phyloP scores from a whole-genome alignment of 1,140 invertebrate genomes.

The Capitella teleta region DNA sequence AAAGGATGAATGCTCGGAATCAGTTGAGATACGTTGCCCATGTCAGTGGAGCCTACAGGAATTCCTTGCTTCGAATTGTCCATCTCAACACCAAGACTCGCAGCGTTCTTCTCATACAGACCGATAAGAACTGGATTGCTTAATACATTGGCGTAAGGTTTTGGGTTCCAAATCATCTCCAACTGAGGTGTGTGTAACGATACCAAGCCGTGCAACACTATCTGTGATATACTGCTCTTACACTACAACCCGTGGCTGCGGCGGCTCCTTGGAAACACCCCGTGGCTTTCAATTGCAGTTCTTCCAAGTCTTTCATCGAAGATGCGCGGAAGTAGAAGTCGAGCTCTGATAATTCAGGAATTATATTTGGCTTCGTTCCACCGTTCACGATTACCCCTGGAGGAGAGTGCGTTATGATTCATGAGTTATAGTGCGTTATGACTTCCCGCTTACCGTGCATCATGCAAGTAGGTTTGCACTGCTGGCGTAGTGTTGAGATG shows the following conservation, averaged over 20 bases:
- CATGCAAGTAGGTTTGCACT: conserved; percentile 18
- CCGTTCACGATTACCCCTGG: conserved; percentile 37
- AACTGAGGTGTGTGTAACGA: background rate
- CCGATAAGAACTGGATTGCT: background rate
- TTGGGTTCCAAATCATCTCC: background rate
- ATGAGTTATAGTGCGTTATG: too few species aligned
- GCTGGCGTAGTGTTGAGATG: conserved; percentile 18
- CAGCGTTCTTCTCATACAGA: background rate
- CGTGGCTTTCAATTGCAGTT: conserved; percentile 22
- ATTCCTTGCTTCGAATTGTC: background rate
- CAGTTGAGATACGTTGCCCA: conserved; percentile 35
- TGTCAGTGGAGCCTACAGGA: background rate
- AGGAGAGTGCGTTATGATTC: too few species aligned
- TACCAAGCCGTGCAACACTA: background rate
- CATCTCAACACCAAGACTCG: background rate
- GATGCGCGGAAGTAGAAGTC: conserved; percentile 29
- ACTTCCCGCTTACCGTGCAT: conserved; percentile 24
- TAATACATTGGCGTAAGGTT: background rate
- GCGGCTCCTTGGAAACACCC: conserved; percentile 34
- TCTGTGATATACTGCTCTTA: conserved; percentile 6
- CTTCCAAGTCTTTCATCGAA: conserved; percentile 20
- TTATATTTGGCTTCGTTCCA: conserved; percentile 35
- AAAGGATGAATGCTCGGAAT: conserved; percentile 38
- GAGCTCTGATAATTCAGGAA: conserved; percentile 33
- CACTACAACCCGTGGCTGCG: conserved; percentile 30